phyloP scores from a whole-genome alignment of 2,797 vertebrate species.

The Amphiprion clarkii region DNA sequence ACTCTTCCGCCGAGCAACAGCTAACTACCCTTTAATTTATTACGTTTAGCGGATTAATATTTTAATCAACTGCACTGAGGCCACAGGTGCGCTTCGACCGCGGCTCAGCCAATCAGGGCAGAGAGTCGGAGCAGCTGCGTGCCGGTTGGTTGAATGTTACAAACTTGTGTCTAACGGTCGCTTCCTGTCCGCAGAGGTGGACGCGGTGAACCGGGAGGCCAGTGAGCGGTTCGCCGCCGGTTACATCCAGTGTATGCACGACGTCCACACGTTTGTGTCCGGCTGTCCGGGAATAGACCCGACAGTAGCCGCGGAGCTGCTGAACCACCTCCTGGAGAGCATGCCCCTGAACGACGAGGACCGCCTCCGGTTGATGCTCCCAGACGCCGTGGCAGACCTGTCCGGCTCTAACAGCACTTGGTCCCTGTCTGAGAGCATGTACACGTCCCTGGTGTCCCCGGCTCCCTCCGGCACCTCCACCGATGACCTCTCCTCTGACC shows the following conservation, averaged over 20 bases:
- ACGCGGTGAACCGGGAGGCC: slow-evolving; percentile 89
- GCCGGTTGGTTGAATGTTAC: not conserved
- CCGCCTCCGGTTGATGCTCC: slow-evolving; percentile 83
- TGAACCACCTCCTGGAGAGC: slow-evolving; percentile 95
- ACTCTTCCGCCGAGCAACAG: not conserved
- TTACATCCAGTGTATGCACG: slow-evolving; percentile 99
- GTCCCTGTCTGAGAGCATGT: slow-evolving; percentile 62
- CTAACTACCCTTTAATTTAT: not conserved
- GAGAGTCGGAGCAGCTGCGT: not conserved
- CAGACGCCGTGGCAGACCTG: slow-evolving; percentile 79
- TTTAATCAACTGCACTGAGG: slow-evolving; percentile 7
- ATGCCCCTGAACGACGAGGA: slow-evolving; percentile 92
- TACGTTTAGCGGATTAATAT: slow-evolving; percentile 42
- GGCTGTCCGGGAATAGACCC: slow-evolving; percentile 94
- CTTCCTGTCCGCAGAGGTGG: slow-evolving; percentile 79
- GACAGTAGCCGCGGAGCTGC: slow-evolving; percentile 89
- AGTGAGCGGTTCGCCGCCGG: slow-evolving; percentile 95
- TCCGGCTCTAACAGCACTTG: slow-evolving; percentile 60
- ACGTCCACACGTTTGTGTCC: slow-evolving; percentile 97
- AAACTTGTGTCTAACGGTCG: not conserved
- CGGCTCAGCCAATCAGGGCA: slow-evolving; percentile 56
- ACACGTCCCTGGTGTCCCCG: slow-evolving; percentile 64
- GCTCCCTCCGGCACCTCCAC: slow-evolving; percentile 71
- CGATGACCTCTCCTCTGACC: slow-evolving; percentile 82
- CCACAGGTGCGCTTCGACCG: slow-evolving; percentile 41